phyloP scores from a whole-genome alignment of 2,797 vertebrate species.

The Salarias fasciatus region DNA sequence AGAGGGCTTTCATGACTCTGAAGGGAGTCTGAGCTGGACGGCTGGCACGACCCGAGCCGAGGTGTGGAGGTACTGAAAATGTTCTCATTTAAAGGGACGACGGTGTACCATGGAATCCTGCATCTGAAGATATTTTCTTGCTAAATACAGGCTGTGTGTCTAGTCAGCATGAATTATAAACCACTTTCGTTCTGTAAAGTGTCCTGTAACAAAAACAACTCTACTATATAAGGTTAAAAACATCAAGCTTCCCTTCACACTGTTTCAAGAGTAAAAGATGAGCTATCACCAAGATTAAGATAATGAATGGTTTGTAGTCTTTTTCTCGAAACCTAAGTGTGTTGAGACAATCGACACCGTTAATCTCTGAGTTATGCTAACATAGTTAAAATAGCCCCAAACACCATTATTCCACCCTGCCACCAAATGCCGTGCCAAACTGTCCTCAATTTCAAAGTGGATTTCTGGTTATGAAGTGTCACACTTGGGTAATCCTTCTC shows the following conservation, averaged over 20 bases:
- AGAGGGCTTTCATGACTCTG: slow-evolving; percentile 50
- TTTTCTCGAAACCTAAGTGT: too few relatives aligned
- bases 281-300: too few relatives aligned
- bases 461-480: slow-evolving; percentile 46
- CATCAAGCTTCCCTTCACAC: too few relatives aligned
- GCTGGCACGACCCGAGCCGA: slow-evolving; percentile 19
- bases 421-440: slow-evolving; percentile 24
- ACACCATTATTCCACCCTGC: slow-evolving; percentile 1
- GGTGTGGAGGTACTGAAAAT: slow-evolving; percentile 4
- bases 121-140: background rate
- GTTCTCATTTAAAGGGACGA: slow-evolving; percentile 1
- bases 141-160: too few relatives aligned
- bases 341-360: too few relatives aligned
- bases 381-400: background rate
- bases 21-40: slow-evolving; percentile 22
- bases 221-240: too few relatives aligned
- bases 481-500: slow-evolving; percentile 58
- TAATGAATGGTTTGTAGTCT: too few relatives aligned
- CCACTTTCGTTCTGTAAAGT: too few relatives aligned
- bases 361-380: background rate
- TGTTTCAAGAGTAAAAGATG: too few relatives aligned
- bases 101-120: background rate
- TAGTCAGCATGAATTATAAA: too few relatives aligned
- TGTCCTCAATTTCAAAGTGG: slow-evolving; percentile 27
- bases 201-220: too few relatives aligned